Conservation (phyloP, 2,797 vertebrate genomes). For the Pseudochromis fuscus region DNA sequence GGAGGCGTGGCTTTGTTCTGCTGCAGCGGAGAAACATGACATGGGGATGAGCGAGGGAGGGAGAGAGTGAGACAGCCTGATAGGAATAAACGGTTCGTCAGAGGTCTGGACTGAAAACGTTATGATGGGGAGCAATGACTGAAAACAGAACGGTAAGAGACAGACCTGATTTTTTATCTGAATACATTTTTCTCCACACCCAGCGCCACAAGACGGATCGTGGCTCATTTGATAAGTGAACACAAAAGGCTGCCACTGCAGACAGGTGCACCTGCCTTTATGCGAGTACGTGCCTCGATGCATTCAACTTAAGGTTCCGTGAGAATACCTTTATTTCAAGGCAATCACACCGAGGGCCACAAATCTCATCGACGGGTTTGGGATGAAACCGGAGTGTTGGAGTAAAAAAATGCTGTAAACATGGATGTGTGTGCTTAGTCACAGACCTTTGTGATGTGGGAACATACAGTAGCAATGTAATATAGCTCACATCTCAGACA, state of each 20-base stretch:
- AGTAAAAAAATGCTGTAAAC: conserved; percentile 63
- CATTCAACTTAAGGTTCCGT: conserved; percentile 66
- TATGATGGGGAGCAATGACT: conserved; percentile 79
- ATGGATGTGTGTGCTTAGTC: conserved; percentile 75
- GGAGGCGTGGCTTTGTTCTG: conserved; percentile 85
- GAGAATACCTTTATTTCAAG: conserved; percentile 56
- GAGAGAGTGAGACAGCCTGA: conserved; percentile 70
- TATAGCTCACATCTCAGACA: conserved; percentile 15
- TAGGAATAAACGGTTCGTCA: conserved; percentile 78
- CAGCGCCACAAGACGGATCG: conserved; percentile 43
- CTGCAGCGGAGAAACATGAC: conserved; percentile 87
- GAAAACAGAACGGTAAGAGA: conserved; percentile 81
- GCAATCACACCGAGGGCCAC: conserved; percentile 57
- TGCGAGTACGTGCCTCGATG: conserved; percentile 75
- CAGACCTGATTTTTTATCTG: conserved; percentile 26
- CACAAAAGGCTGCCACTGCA: conserved; percentile 77
- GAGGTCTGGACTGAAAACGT: conserved; percentile 72
- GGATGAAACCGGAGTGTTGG: conserved; percentile 21
- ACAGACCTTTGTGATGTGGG: conserved; percentile 69
- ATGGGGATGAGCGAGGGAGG: conserved; percentile 80
- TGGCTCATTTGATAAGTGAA: conserved; percentile 63
- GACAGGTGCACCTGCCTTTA: conserved; percentile 83
- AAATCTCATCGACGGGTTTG: conserved; percentile 43
- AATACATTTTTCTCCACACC: no score
- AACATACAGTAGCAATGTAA: conserved; percentile 46